Evolutionary conservation across 2,113 vertebrate genomes (phyloP), one percentile per base, ranked within the genome.

Genomic region (Microtus richardsoni): DNA sequence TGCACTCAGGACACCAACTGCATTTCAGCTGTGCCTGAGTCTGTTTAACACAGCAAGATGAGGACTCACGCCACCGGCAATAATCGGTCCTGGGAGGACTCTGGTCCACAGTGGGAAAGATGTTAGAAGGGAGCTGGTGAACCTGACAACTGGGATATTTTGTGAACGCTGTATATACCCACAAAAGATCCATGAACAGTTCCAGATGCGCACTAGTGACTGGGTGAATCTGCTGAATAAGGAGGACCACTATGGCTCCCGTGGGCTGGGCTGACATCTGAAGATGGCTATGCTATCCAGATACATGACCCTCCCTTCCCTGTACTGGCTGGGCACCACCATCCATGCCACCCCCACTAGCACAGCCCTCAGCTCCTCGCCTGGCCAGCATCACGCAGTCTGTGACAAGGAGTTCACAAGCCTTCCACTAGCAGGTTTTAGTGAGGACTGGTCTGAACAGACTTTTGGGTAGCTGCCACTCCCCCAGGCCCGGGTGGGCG

Each of bases 401-500:
- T n/a, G 13, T 0, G 0, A 3, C 54, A 7, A 3, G 75, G 39
- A 36, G 12, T 19, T 26, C 22, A 0, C 13, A 0, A 0, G 41
- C 47, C 47, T 64, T 39, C 5, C 13, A 10, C 8, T 8, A 7
- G 6, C 0, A 16, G 73, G 13, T 2, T 19, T 54, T 0, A 19
- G 26, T 36, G 1, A 44, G 24, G 49, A n/a, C 0, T 0, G 28
- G 64, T 22, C n/a, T 75, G 54, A 1, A 2, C 1, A 16, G 70
- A 28, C 28, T 7, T 26, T n/a, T 2, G n/a, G 64, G 19, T 62
- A 0, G 0, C 44, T 4, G 24, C 22, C 7, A 10, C 36, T 6
- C 6, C 68, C 24, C 33, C 30, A 2, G 1, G 22, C 41, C 26
- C 0, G 0, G n/a, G 21, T 0, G 7, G 71, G 39, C 0, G 8